Conservation (phyloP, 2,888 invertebrate genomes). For the Athrips mouffetella region DNA sequence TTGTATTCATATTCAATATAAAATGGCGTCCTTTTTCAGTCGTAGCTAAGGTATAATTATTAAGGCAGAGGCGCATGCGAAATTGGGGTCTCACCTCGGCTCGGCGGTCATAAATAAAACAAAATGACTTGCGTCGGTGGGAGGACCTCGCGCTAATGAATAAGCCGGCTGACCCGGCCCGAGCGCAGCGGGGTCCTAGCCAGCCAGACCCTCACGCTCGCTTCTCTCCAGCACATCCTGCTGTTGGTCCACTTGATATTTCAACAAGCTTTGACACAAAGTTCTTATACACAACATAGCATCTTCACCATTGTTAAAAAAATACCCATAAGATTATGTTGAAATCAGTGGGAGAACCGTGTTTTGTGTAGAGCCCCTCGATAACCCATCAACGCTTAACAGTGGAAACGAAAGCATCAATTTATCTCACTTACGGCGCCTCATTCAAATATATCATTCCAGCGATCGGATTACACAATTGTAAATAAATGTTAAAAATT, state of each 20-base stretch:
- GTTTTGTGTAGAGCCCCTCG: background rate
- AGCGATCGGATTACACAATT: slow-evolving; percentile 66
- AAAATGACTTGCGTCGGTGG: slow-evolving; percentile 70
- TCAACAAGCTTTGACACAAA: slow-evolving; percentile 15
- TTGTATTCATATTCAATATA: slow-evolving; percentile 54
- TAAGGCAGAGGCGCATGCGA: slow-evolving; percentile 70
- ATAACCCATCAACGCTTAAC: slow-evolving; percentile 37
- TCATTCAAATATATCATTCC: slow-evolving; percentile 52
- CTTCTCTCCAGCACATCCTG: slow-evolving; percentile 4
- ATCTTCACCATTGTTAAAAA: background rate
- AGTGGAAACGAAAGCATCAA: slow-evolving; percentile 42
- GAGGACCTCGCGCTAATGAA: slow-evolving; percentile 73
- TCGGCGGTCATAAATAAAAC: slow-evolving; percentile 71
- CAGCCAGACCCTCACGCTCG: background rate
- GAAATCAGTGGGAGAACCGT: background rate
- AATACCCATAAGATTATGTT: background rate
- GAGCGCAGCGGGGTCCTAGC: slow-evolving; percentile 22
- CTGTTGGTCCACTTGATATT: slow-evolving; percentile 31
- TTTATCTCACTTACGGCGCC: slow-evolving; percentile 52
- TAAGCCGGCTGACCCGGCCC: slow-evolving; percentile 43
- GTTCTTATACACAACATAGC: background rate
- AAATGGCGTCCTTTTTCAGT: slow-evolving; percentile 69
- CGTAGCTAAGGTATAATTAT: slow-evolving; percentile 72
- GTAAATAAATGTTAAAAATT: slow-evolving; percentile 71
- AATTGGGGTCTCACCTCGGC: slow-evolving; percentile 77